These are phyloP conservation scores for Theodoxus fluviatilis DNA, from an alignment of 2,888 invertebrate genomes.

Conservation along the genomic window DNA sequence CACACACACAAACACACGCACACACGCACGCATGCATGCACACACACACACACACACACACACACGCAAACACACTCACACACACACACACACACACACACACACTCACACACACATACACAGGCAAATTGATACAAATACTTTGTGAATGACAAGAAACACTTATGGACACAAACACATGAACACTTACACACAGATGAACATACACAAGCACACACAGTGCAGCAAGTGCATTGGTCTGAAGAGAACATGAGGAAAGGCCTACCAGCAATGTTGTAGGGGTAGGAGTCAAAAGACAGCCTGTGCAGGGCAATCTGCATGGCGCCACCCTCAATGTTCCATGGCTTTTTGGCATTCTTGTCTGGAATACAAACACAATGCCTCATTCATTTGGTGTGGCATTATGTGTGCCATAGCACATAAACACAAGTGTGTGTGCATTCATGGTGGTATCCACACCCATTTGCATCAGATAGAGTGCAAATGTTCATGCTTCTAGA, in stretches of 20 bases:
- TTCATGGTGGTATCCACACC: no score
- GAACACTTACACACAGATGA: slow-evolving; percentile 22
- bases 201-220: slow-evolving; percentile 9
- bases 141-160: not conserved
- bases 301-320: slow-evolving; percentile 88
- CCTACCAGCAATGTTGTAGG: slow-evolving; percentile 84
- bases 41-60: slow-evolving; percentile 7
- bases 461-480: no score
- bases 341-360: slow-evolving; percentile 31
- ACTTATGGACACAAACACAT: no score
- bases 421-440: no score
- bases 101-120: not conserved
- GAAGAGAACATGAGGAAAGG: slow-evolving; percentile 7
- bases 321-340: slow-evolving; percentile 83
- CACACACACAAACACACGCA: not conserved
- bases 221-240: not conserved
- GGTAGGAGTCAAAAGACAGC: slow-evolving; percentile 84
- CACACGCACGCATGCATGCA: not conserved
- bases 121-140: not conserved
- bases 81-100: not conserved
- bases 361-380: no score
- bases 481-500: no score
- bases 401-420: no score
- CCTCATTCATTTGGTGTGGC: no score
- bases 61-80: slow-evolving; percentile 2